Percentiles rank a stretch among this genome's conserved stretches.
These are phyloP conservation scores for Cotesia typhae DNA, from an alignment of 1,140 invertebrate species.

Conservation along the genomic window DNA sequence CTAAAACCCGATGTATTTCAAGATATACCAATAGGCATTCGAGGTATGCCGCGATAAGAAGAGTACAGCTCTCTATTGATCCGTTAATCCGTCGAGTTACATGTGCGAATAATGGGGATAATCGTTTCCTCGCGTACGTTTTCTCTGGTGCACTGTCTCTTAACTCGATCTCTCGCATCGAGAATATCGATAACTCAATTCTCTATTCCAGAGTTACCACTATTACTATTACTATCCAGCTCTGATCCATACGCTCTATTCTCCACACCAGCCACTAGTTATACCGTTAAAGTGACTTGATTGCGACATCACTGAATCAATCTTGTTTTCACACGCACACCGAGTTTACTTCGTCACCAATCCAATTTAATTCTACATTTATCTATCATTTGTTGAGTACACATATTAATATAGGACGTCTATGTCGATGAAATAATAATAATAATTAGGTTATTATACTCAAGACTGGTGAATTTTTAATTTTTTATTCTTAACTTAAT, in stretches of 20 bases:
- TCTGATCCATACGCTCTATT: not conserved
- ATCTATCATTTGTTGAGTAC: no score
- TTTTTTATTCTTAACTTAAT: no score
- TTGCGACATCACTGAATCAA: not conserved
- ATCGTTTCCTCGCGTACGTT: slow-evolving; percentile 41
- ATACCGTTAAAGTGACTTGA: not conserved
- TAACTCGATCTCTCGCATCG: slow-evolving; percentile 11
- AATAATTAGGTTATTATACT: no score
- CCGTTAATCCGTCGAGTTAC: slow-evolving; percentile 39
- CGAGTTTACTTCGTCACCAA: no score
- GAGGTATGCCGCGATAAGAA: not conserved
- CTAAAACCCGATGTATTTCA: not conserved
- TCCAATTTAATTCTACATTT: no score
- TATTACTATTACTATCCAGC: not conserved
- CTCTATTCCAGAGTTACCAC: not conserved
- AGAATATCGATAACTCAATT: slow-evolving; percentile 42
- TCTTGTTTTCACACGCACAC: slow-evolving; percentile 12
- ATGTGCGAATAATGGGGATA: slow-evolving; percentile 39
- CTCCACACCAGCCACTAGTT: not conserved
- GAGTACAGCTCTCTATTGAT: slow-evolving; percentile 7
- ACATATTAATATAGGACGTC: no score
- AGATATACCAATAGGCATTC: not conserved
- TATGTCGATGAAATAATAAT: no score
- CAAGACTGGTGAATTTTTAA: no score
- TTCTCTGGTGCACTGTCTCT: slow-evolving; percentile 29